Evolutionary conservation across 1,140 invertebrate species (phyloP), one percentile per base, ranked within the genome.

Genomic region (Lutraria rhynchaena): DNA sequence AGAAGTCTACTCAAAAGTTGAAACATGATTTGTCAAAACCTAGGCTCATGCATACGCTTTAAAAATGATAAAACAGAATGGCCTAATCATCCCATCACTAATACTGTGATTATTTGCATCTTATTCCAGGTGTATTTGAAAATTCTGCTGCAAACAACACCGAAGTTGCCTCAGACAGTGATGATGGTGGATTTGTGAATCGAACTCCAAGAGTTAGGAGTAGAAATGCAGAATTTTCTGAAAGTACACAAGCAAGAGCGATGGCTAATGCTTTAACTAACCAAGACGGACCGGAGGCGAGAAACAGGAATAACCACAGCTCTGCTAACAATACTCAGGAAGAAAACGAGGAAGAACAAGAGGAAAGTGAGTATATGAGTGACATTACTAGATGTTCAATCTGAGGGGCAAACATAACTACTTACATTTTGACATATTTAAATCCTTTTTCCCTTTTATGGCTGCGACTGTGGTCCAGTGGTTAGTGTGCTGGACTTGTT

Each of bases 351-450:
- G 83, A 84, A 17, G 90, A 90, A 69, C 89, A 91, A 29, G 90
- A 92, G 81, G 92, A 93, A 77, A 85, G 91, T 90, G 85, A 85
- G 86, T 78, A n/a, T n/a, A n/a, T n/a, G n/a, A n/a, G n/a, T n/a
- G n/a, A n/a, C n/a, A n/a, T n/a, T n/a, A n/a, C n/a, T n/a, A n/a
- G n/a, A n/a, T n/a, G n/a, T n/a, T n/a, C n/a, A n/a, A n/a, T n/a
- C n/a, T n/a, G n/a, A n/a, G n/a, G n/a, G n/a, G n/a, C n/a, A n/a
- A n/a, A n/a, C n/a, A n/a, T n/a, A n/a, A n/a, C n/a, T n/a, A n/a
- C n/a, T n/a, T n/a, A n/a, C n/a, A n/a, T n/a, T n/a, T n/a, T n/a
- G n/a, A n/a, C n/a, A n/a, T n/a, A n/a, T n/a, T n/a, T n/a, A n/a
- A n/a, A n/a, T n/a, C n/a, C n/a, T n/a, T n/a, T n/a, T n/a, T n/a